Evolutionary conservation across 2,113 vertebrate genomes (phyloP).

Genomic region (Serilophus lunatus): DNA sequence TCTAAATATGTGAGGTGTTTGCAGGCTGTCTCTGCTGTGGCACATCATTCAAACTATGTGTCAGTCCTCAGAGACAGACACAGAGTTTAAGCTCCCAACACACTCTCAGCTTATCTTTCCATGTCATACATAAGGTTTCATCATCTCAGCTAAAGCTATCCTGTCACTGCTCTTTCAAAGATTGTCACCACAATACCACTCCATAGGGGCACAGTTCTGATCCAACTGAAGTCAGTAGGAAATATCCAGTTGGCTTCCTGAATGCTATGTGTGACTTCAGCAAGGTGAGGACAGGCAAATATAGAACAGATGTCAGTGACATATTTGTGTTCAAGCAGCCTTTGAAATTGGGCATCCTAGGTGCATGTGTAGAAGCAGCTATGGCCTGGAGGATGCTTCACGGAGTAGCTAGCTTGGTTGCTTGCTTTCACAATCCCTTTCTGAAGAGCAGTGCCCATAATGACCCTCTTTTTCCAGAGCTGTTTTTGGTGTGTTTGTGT

Average conservation of each 20-base stretch:
- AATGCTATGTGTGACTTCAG: neutral
- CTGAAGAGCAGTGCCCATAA: neutral
- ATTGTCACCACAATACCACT: neutral
- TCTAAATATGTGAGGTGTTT: neutral
- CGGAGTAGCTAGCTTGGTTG: neutral
- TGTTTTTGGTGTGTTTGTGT: neutral
- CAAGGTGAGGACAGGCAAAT: neutral
- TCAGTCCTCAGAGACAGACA: neutral
- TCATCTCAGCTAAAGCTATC: neutral
- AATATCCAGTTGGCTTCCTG: conserved; percentile 22
- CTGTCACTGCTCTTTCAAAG: neutral
- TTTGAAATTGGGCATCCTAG: neutral
- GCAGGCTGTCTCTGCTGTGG: neutral
- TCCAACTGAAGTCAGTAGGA: conserved; percentile 9
- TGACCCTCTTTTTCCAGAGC: no score
- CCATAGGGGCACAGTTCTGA: neutral
- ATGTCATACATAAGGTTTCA: neutral
- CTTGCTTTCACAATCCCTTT: neutral
- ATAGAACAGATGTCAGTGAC: neutral
- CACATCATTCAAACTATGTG: neutral
- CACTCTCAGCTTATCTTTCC: neutral
- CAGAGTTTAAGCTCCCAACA: neutral
- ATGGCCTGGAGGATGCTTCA: neutral
- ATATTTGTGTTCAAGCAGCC: neutral
- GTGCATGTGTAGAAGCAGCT: neutral